Conservation (phyloP, 23 tunicate genomes). For the Styela clava region DNA sequence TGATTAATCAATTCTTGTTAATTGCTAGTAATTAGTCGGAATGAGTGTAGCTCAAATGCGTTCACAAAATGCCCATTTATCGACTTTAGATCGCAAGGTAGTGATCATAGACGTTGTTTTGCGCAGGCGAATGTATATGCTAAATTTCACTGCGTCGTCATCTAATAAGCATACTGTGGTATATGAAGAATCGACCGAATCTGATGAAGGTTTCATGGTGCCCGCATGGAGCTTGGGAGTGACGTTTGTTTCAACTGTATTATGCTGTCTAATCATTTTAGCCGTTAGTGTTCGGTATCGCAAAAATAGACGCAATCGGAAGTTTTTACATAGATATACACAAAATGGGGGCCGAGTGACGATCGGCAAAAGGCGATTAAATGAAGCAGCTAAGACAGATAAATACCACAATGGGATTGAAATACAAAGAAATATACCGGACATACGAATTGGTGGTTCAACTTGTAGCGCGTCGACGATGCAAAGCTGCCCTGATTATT, state of each 20-base stretch:
- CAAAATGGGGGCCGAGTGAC: neutral
- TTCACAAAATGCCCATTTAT: too few species aligned
- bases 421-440: neutral
- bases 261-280: neutral
- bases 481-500: neutral
- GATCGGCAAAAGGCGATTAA: neutral
- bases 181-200: too few species aligned
- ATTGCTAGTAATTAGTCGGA: neutral
- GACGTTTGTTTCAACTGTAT: neutral
- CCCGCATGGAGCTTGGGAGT: conserved; percentile 11
- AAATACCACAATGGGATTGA: neutral
- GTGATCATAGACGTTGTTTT: too few species aligned
- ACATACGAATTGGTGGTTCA: neutral
- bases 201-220: too few species aligned
- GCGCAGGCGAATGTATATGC: too few species aligned
- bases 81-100: too few species aligned
- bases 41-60: too few species aligned
- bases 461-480: neutral
- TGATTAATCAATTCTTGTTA: neutral
- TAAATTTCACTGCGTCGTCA: too few species aligned
- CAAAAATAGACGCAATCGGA: neutral
- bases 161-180: too few species aligned
- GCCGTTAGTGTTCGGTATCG: too few species aligned
- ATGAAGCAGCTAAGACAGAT: neutral
- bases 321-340: neutral